Base-by-base conservation (phyloP, 2,797 vertebrate genomes). In the Dallia pectoralis region DNA sequence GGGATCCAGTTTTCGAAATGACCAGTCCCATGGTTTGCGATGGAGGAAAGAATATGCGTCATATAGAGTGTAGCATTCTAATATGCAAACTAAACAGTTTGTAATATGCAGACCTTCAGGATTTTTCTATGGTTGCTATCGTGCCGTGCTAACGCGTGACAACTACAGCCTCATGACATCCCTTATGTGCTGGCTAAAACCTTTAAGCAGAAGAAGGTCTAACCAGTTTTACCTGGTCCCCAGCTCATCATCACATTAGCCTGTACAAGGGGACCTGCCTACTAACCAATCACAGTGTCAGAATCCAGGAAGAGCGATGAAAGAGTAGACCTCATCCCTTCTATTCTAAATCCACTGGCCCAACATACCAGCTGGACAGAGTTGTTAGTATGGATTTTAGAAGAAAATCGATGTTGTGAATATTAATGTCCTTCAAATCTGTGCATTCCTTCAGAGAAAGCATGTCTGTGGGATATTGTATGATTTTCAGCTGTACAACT, bases 371-470 rank as follows among this genome's bases (percentile, higher is more conserved):
- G 82, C 82, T 87, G 84, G 78, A 84, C 83, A 88, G 85, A 91
- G 87, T 91, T 85, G 86, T 85, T 91, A 82, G 91, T 91, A 93
- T 91, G 82, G 89, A 92, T 92, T 86, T 79, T 78, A 81, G 82
- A 83, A 71, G 84, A 86, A 91, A 90, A 91, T 91, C 87, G 71
- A 90, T 91, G 86, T 79, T 75, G 74, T 66, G 82, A 90, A 90
- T 89, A 79, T 83, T 91, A 88, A 92, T 90, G 87, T 91, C 85
- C 84, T 90, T 90, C 87, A 89, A 88, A 88, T 90, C 86, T 88
- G 84, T 67, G 68, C 77, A 79, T 81, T 71, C 75, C 85, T 74
- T 22, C 77, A 84, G 78, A 88, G 87, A 82, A 86, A 81, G 73
- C 80, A 74, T 4, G 53, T 64, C 51, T 18, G 36, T 64, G 83